Conservation (phyloP, 2,113 vertebrate genomes). For the Gopherus evgoodei region DNA sequence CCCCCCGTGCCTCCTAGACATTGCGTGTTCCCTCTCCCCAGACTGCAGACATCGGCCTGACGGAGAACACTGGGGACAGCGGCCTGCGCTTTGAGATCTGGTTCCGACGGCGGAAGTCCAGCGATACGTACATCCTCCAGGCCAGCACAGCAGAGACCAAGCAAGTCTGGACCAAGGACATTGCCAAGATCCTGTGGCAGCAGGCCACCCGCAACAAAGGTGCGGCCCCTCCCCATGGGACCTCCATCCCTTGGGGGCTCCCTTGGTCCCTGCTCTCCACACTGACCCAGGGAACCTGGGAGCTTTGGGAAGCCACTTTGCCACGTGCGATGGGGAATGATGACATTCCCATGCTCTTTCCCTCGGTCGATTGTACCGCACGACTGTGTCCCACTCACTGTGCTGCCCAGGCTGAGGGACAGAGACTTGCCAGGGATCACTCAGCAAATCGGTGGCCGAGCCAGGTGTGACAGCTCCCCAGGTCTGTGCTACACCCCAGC, state of each 20-base stretch:
- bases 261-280: constrained; percentile 11
- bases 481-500: too few relatives aligned
- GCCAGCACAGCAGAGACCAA: constrained; percentile 83
- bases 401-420: neutral
- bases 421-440: too few relatives aligned
- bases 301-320: neutral
- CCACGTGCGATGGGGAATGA: neutral
- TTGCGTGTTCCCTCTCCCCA: constrained; percentile 42
- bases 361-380: too few relatives aligned
- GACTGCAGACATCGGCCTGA: constrained; percentile 90
- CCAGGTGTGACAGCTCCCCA: too few relatives aligned
- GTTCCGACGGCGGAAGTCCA: constrained; percentile 89
- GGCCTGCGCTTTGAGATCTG: constrained; percentile 89
- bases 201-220: constrained; percentile 95
- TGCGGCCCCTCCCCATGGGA: constrained; percentile 64
- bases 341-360: too few relatives aligned
- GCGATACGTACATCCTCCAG: constrained; percentile 88
- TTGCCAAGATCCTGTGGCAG: constrained; percentile 92
- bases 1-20: neutral
- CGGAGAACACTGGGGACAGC: constrained; percentile 84
- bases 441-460: too few relatives aligned
- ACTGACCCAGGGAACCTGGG: constrained; percentile 54
- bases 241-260: neutral
- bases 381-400: too few relatives aligned
- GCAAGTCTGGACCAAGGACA: constrained; percentile 89